phyloP scores from a whole-genome alignment of 2,888 invertebrate species.

The Bembecia ichneumoniformis region DNA sequence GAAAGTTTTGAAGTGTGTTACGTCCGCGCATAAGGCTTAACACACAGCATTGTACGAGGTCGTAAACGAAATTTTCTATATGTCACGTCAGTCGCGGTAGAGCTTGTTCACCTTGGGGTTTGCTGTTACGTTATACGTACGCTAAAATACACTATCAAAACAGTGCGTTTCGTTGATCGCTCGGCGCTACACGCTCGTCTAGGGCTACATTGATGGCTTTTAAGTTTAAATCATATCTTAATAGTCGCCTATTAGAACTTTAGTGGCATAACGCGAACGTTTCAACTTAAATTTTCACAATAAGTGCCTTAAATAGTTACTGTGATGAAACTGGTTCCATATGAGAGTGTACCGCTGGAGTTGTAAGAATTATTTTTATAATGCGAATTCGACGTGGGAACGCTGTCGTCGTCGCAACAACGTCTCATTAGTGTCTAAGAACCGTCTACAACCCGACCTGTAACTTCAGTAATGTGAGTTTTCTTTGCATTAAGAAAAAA shows the following conservation, averaged over 20 bases:
- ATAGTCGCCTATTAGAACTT: too few species aligned
- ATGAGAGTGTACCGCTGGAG: not conserved
- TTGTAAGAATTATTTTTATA: constrained; percentile 20
- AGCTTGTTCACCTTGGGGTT: constrained; percentile 55
- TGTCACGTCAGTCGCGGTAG: constrained; percentile 30
- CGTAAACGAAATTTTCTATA: constrained; percentile 14
- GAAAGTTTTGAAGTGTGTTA: constrained; percentile 1
- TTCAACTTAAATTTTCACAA: not conserved
- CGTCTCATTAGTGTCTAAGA: constrained; percentile 36
- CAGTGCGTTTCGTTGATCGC: constrained; percentile 51
- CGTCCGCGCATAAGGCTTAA: constrained; percentile 5
- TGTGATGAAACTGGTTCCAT: constrained; percentile 2
- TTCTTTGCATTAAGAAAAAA: not conserved
- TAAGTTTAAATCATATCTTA: too few species aligned
- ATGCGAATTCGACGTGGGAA: constrained; percentile 20
- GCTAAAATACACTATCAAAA: constrained; percentile 61
- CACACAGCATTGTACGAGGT: constrained; percentile 27
- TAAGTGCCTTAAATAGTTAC: constrained; percentile 26
- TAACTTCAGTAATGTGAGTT: not conserved
- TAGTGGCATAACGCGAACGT: too few species aligned
- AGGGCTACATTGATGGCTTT: not conserved
- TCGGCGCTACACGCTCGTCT: constrained; percentile 35
- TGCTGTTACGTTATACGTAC: constrained; percentile 55
- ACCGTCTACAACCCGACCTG: not conserved
- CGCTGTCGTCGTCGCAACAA: constrained; percentile 4